Evolutionary conservation across 2,113 vertebrate genomes (phyloP).

Genomic region (Gambusia affinis): DNA sequence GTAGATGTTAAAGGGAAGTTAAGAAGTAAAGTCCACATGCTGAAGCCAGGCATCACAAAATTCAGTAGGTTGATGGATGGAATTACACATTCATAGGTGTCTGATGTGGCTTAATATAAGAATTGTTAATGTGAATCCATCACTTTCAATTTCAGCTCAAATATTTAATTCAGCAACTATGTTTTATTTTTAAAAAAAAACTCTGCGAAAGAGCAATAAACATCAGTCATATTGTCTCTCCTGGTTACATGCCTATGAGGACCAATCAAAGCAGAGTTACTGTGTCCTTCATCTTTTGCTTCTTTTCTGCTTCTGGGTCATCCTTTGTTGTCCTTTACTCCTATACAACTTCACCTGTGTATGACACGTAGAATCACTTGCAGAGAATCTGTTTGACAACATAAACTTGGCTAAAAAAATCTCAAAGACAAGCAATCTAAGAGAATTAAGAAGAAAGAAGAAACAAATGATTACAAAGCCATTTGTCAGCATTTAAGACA

Average conservation of each 20-base stretch:
- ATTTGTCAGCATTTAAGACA: too few relatives aligned
- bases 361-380: too few relatives aligned
- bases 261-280: slow-evolving; percentile 2
- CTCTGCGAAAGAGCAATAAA: slow-evolving; percentile 26
- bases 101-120: slow-evolving; percentile 13
- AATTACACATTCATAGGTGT: neutral
- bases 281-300: slow-evolving; percentile 23
- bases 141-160: slow-evolving; percentile 25
- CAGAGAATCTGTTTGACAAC: too few relatives aligned
- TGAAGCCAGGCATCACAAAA: neutral
- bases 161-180: slow-evolving; percentile 31
- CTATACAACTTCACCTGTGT: neutral
- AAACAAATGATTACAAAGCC: neutral
- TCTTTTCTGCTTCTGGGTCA: neutral
- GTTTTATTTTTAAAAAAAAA: slow-evolving; percentile 15
- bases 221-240: neutral
- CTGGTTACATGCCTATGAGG: slow-evolving; percentile 12
- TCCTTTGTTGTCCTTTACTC: neutral
- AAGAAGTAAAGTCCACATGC: slow-evolving; percentile 5
- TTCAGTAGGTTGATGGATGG: slow-evolving; percentile 11
- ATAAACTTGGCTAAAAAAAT: too few relatives aligned
- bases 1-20: slow-evolving; percentile 2
- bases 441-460: neutral
- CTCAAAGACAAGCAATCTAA: too few relatives aligned
- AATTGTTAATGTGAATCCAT: slow-evolving; percentile 8